These are phyloP conservation scores for Babylonia areolata DNA, from an alignment of 1,140 invertebrate genomes.

Conservation along the genomic window DNA sequence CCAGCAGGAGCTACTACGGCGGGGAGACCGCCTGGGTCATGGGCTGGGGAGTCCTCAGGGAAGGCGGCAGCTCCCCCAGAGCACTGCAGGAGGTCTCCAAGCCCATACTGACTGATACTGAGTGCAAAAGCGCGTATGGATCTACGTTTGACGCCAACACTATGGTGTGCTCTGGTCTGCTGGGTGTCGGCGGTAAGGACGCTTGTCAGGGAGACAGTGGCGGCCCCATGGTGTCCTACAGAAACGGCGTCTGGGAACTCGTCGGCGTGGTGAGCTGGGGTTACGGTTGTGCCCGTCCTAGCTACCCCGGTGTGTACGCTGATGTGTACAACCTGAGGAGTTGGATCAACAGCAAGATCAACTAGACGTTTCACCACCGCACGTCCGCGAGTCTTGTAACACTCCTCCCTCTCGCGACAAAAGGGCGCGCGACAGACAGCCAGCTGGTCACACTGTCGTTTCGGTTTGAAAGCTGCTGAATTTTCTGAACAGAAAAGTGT, in stretches of 20 bases:
- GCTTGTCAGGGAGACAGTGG: slow-evolving; percentile 66
- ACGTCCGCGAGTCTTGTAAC: no score
- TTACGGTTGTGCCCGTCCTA: background rate
- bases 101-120: slow-evolving; percentile 14
- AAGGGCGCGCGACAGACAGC: no score
- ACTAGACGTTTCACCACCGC: no score
- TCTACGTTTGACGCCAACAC: slow-evolving; percentile 42
- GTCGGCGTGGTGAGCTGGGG: slow-evolving; percentile 13
- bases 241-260: background rate
- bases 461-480: no score
- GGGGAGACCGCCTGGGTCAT: slow-evolving; percentile 30
- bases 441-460: no score
- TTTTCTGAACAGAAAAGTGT: no score
- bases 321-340: background rate
- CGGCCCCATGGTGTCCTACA: background rate
- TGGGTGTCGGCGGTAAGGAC: slow-evolving; percentile 71
- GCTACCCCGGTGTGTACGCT: background rate
- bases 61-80: slow-evolving; percentile 22
- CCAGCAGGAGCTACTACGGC: background rate
- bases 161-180: slow-evolving; percentile 71
- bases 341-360: background rate
- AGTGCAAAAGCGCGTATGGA: slow-evolving; percentile 11
- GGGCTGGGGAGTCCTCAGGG: slow-evolving; percentile 34
- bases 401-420: no score
- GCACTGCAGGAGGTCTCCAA: slow-evolving; percentile 27